A percentile compares a stretch with the other conserved stretches of the same genome.
Evolutionary conservation across 2,113 vertebrate species (phyloP).

Genomic region (Hydropotes inermis): DNA sequence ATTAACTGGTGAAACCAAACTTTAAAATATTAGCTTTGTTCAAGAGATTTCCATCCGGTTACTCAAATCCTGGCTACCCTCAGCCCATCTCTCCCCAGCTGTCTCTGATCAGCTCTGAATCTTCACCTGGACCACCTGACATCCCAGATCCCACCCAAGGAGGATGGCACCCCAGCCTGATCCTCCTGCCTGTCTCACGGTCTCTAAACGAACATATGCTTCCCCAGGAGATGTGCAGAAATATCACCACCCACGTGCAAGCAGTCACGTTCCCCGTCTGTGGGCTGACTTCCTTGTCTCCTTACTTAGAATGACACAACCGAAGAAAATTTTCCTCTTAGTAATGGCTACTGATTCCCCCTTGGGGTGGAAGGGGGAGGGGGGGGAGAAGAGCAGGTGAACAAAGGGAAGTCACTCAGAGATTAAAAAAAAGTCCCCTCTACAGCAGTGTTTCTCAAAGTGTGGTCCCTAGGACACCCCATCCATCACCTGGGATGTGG

Average conservation of each 20-base stretch:
- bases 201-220: constrained; percentile 46
- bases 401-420: neutral
- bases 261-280: constrained; percentile 40
- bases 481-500: neutral
- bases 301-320: constrained; percentile 25
- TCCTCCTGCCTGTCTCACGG: neutral
- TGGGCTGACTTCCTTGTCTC: constrained; percentile 25
- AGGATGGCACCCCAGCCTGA: neutral
- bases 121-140: neutral
- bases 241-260: constrained; percentile 62
- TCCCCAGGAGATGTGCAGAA: constrained; percentile 58
- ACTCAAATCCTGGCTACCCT: neutral
- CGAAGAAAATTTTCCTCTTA: neutral
- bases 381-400: neutral
- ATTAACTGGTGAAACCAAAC: neutral
- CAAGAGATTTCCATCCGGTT: neutral
- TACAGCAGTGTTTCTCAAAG: neutral
- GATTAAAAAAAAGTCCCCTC: neutral
- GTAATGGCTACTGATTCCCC: neutral
- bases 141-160: neutral
- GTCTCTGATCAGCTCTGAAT: neutral
- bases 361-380: neutral
- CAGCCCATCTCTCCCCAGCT: neutral
- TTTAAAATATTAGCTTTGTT: neutral
- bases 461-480: neutral